Percentiles rank a stretch among this genome's conserved stretches.
Conservation (phyloP, 2,888 invertebrate genomes). For the Leptinotarsa tumamoca region DNA sequence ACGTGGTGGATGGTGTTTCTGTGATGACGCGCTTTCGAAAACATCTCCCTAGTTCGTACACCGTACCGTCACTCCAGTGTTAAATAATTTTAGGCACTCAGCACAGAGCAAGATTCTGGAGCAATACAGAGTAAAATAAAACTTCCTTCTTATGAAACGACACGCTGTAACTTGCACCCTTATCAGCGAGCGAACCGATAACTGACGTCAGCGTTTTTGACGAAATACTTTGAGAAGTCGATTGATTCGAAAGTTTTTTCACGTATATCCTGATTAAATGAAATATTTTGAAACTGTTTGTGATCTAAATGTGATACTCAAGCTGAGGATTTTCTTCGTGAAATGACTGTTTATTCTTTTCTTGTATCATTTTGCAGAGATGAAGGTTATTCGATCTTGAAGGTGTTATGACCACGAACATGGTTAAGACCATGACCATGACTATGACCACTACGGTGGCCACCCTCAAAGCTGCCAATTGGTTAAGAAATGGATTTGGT, state of each 20-base stretch:
- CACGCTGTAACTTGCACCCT: slow-evolving; percentile 54
- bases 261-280: not conserved
- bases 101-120: slow-evolving; percentile 64
- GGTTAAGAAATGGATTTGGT: no score
- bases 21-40: slow-evolving; percentile 52
- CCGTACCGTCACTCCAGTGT: slow-evolving; percentile 61
- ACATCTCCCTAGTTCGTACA: slow-evolving; percentile 53
- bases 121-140: slow-evolving; percentile 57
- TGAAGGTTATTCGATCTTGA: no score
- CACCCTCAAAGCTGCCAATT: no score
- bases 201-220: slow-evolving; percentile 51
- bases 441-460: no score
- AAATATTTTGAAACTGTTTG: no score
- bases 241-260: not conserved
- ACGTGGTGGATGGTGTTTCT: slow-evolving; percentile 19
- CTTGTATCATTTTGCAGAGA: no score
- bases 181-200: slow-evolving; percentile 55
- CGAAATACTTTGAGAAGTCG: slow-evolving; percentile 15
- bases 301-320: no score
- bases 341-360: no score
- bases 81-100: slow-evolving; percentile 63
- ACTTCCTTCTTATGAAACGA: slow-evolving; percentile 61
- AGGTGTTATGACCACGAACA: no score
- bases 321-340: no score
- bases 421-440: no score